Evolutionary conservation across 2,113 vertebrate genomes (phyloP), one percentile per base, ranked within the genome.

Genomic region (Barbus barbus): DNA sequence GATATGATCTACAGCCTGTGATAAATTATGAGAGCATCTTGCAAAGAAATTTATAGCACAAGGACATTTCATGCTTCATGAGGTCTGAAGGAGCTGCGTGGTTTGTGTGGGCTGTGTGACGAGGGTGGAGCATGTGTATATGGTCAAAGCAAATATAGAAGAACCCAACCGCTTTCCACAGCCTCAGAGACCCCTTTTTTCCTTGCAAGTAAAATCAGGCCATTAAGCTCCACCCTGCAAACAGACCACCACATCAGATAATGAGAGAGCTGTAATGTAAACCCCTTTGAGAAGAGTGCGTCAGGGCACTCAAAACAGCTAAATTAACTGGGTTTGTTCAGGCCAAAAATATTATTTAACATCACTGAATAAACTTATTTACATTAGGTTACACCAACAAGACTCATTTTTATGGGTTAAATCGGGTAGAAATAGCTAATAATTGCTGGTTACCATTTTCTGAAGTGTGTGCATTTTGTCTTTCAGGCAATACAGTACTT

Each of bases 71-170:
- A 36, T 31, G 51, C 38, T 58, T 16, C 18, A 24, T 33, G 13
- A 53, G 48, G n/a, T 20, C 41, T 72, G 6, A 63, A 61, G 44
- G 26, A 31, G 7, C 24, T 4, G 44, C 5, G 20, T 86, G 84
- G 89, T 92, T 92, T 89, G 89, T 92, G 90, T 92, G 92, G 89
- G 87, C 88, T 71, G 53, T 84, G 81, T 89, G 91, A 72, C 83
- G 88, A 91, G 92, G 94, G 94, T 93, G 94, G 94, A 91, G 93
- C 89, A 83, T 90, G 85, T 82, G 87, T 88, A 4, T 65, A 91
- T 73, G 91, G 91, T 92, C 76, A 86, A 65, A 83, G 89, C 86
- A 93, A 94, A 94, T 94, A 93, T 93, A 90, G 86, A 85, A 90
- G 77, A 91, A 86, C 87, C 89, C 31, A 91, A 92, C 92, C 93